phyloP scores from a whole-genome alignment of 2,888 invertebrate species.

The Autographa pulchrina region DNA sequence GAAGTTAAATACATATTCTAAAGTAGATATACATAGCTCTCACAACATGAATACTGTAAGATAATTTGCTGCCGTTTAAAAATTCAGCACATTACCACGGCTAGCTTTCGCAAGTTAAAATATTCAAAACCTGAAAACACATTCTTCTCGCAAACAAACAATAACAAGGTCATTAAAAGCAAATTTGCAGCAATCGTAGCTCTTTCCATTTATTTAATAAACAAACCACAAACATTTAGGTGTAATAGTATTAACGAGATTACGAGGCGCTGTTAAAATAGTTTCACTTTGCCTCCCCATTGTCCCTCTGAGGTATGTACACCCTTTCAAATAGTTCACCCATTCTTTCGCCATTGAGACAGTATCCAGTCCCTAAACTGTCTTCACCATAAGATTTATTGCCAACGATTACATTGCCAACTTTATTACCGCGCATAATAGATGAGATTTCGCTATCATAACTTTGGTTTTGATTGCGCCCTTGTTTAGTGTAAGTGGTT shows the following conservation, averaged over 20 bases:
- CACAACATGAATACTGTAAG: neutral
- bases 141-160: neutral
- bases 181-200: slow-evolving; percentile 18
- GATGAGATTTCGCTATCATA: slow-evolving; percentile 71
- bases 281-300: slow-evolving; percentile 62
- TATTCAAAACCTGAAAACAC: neutral
- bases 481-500: slow-evolving; percentile 60
- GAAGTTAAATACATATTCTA: too few species aligned
- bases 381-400: slow-evolving; percentile 74
- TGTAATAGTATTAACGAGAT: slow-evolving; percentile 34
- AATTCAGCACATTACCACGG: neutral
- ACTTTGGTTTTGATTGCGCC: slow-evolving; percentile 68
- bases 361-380: slow-evolving; percentile 71
- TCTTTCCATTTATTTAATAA: slow-evolving; percentile 41
- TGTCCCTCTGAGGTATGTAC: slow-evolving; percentile 81
- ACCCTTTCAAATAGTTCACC: slow-evolving; percentile 80
- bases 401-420: slow-evolving; percentile 64
- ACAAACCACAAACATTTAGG: slow-evolving; percentile 40
- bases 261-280: slow-evolving; percentile 40
- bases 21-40: neutral
- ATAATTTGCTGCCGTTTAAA: neutral
- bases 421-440: slow-evolving; percentile 69
- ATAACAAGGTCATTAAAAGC: neutral
- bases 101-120: neutral
- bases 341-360: slow-evolving; percentile 77